Evolutionary conservation across 2,113 vertebrate species (phyloP).

Genomic region (Percopsis transmontana): DNA sequence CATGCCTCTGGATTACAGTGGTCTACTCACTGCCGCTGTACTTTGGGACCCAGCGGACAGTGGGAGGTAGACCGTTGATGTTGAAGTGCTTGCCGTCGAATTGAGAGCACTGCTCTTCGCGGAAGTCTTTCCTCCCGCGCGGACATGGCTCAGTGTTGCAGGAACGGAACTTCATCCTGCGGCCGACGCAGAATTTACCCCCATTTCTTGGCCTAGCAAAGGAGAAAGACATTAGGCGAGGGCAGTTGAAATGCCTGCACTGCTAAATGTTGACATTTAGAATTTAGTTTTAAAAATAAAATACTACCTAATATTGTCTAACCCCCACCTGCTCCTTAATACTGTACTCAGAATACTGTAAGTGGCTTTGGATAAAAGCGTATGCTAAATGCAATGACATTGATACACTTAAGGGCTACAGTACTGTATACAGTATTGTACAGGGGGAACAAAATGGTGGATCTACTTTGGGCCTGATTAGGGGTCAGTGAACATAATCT

Average conservation of each 20-base stretch:
- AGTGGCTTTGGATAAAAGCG: too few relatives aligned
- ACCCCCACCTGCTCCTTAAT: too few relatives aligned
- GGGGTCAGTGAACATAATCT: neutral
- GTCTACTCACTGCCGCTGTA: constrained; percentile 93
- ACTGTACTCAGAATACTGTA: too few relatives aligned
- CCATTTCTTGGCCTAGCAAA: constrained; percentile 87
- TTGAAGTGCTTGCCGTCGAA: constrained; percentile 96
- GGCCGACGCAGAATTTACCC: constrained; percentile 93
- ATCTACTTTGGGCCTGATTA: neutral
- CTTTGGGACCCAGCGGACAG: constrained; percentile 94
- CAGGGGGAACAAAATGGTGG: too few relatives aligned
- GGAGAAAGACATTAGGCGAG: neutral
- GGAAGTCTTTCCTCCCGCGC: constrained; percentile 87
- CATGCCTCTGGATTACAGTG: neutral
- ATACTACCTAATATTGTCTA: too few relatives aligned
- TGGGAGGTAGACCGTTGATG: constrained; percentile 91
- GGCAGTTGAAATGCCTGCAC: too few relatives aligned
- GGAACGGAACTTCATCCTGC: constrained; percentile 96
- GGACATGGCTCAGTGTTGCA: constrained; percentile 95
- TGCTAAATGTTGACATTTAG: too few relatives aligned
- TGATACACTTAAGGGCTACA: too few relatives aligned
- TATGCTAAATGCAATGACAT: too few relatives aligned
- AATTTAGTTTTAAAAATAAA: too few relatives aligned
- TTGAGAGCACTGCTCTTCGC: constrained; percentile 92
- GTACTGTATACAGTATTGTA: too few relatives aligned